These are phyloP conservation scores for Holacanthus passer DNA, from an alignment of 2,113 vertebrate species.

Conservation along the genomic window DNA sequence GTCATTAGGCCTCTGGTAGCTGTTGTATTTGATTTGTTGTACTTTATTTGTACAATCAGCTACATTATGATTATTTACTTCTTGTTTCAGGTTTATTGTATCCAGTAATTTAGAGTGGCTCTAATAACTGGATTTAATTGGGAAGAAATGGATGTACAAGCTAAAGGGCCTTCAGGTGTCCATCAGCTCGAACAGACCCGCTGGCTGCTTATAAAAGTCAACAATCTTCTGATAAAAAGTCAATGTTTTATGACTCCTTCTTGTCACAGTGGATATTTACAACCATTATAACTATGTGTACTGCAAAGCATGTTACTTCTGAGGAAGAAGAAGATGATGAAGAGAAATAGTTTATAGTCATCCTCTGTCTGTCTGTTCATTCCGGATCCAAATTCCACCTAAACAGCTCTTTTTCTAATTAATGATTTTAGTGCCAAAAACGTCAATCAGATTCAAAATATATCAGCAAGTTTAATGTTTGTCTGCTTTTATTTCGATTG, in stretches of 20 bases:
- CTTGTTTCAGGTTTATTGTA: too few species aligned
- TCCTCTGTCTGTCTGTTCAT: not conserved
- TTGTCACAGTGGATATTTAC: not conserved
- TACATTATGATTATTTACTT: not conserved
- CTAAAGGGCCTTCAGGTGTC: not conserved
- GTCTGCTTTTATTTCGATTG: too few species aligned
- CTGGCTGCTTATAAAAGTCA: not conserved
- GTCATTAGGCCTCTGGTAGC: not conserved
- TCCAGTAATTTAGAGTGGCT: not conserved
- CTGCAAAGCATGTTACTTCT: not conserved
- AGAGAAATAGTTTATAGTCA: not conserved
- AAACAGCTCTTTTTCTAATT: not conserved
- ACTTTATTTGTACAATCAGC: not conserved
- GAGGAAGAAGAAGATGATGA: not conserved
- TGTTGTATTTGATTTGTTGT: not conserved
- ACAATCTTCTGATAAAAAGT: not conserved
- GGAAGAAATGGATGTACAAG: not conserved
- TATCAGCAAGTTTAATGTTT: not conserved
- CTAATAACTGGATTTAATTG: too few species aligned
- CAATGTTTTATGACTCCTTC: not conserved
- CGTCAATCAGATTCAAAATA: not conserved
- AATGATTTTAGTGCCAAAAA: slow-evolving; percentile 26
- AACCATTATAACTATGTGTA: not conserved
- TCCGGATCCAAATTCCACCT: not conserved
- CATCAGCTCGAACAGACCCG: not conserved